Evolutionary conservation across 2,888 invertebrate genomes (phyloP), one percentile per base, ranked within the genome.

Genomic region (Caenorhabditis sp.): DNA sequence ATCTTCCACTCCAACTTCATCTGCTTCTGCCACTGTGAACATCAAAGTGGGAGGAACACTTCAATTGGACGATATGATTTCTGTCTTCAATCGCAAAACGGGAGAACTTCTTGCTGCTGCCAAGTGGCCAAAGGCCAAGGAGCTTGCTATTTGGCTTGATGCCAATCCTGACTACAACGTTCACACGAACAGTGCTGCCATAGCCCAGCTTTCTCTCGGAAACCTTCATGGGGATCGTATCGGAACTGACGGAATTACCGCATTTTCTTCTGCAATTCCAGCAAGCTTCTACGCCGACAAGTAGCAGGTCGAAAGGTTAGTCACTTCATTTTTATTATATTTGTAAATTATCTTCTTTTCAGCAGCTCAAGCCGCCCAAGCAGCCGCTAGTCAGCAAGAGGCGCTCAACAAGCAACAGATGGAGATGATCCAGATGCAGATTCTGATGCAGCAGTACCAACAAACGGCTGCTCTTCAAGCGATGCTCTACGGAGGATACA

Each of bases 161-260:
- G 97, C 97, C 92, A 98, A 99, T 93, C 97, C 97, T 2, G 95
- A 96, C 94, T 98, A 96, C 92, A 98, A 98, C 92, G 96, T 98
- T 65, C 98, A 98, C 93, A 96, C 97, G 0, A 97, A 97, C 92
- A 68, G 72, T 35, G 64, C 80, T 13, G 44, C 62, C 4, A 53
- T 83, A 11, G 80, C 80, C 32, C 68, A 77, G 69, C 40, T 82
- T 1, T 47, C 82, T n/a, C 69, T 85, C 22, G 79, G 71, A 11
- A 51, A 60, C 1, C 20, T 20, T 5, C 82, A 84, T 37, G 44
- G 61, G n/a, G 80, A 86, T 26, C 79, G 90, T n/a, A 80, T 89
- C 37, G 87, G 88, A n/a, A n/a, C n/a, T n/a, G n/a, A n/a, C n/a
- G n/a, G n/a, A n/a, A n/a, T n/a, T n/a, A n/a, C n/a, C n/a, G n/a